Base-by-base conservation (phyloP, 2,888 invertebrate species). In the Leptopilina myrica region DNA sequence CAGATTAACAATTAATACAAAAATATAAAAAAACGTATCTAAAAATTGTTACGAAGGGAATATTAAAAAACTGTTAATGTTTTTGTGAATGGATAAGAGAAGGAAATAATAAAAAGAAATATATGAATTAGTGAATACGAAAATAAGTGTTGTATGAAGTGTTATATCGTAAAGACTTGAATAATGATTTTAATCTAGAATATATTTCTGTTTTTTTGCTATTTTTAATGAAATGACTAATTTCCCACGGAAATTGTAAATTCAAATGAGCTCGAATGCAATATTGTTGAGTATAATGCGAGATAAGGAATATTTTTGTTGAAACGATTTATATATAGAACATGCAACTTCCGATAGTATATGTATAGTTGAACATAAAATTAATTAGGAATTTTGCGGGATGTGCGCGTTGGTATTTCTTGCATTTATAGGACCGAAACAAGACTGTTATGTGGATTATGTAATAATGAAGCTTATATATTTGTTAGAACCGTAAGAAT, bases 241-340 rank as follows among this genome's bases (percentile, higher is more conserved):
- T 49, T 26, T 26, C 12, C 49, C 49, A 67, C 53, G 53, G 53
- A 73, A 53, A 73, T 9, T 49, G 26, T 49, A 73, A 73, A 33
- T 53, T 64, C 14, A 73, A 73, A 53, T 69, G 14, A 69, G 11
- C 20, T 12, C 40, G 0, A 64, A 20, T 64, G 33, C 14, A 33
- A 33, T 12, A 40, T 64, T 33, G 26, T 64, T 64, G 26, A 14
- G 26, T 12, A 12, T 64, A 64, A 64, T 64, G 20, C n/a, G 15
- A 11, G 67, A 67, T 69, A 69, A 69, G 53, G 56, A 53, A 73
- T 26, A n/a, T 33, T 69, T 69, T 67, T 49, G 49, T 56, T 20
- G 49, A 53, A n/a, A 69, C 53, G 33, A 9, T 73, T 56, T 73
- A 73, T 49, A 73, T 49, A 49, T 73, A 53, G 69, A 73, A 14